Evolutionary conservation across 2,888 invertebrate genomes (phyloP), one percentile per base, ranked within the genome.

Genomic region (Cosmopolites sordidus): DNA sequence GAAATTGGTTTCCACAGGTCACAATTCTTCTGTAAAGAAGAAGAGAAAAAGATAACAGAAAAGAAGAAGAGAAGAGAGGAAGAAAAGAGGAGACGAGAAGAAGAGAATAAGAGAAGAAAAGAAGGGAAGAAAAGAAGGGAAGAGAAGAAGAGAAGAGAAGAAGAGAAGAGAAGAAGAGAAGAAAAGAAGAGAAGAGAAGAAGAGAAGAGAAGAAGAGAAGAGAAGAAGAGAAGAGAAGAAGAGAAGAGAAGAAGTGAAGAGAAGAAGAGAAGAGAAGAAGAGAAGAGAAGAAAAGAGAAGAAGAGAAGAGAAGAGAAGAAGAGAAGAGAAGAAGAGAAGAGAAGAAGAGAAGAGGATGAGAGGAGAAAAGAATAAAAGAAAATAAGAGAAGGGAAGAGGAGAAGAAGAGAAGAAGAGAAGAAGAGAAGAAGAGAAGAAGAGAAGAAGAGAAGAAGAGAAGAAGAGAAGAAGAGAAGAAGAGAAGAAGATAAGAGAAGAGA

Each of bases 141-240:
- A n/a, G n/a, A n/a, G n/a, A n/a, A n/a, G n/a, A n/a, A n/a, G n/a
- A n/a, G n/a, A n/a, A n/a, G n/a, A n/a, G n/a, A n/a, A n/a, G n/a
- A n/a, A n/a, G n/a, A n/a, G n/a, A n/a, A n/a, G n/a, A n/a, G n/a
- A n/a, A n/a, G n/a, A n/a, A n/a, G n/a, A n/a, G n/a, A n/a, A n/a
- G n/a, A n/a, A n/a, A n/a, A n/a, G n/a, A n/a, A n/a, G n/a, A n/a
- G n/a, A n/a, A n/a, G n/a, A n/a, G n/a, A n/a, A n/a, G n/a, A n/a
- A n/a, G n/a, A n/a, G n/a, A n/a, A n/a, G n/a, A n/a, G n/a, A n/a
- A n/a, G n/a, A n/a, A n/a, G n/a, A n/a, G n/a, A n/a, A n/a, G n/a
- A n/a, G n/a, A n/a, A n/a, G n/a, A n/a, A n/a, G 46, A 37, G 18
- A 37, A 37, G 14, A 46, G 17, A 33, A 8, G 43, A 14, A 29